A percentile compares a stretch with the other conserved stretches of the same genome.
Conservation (phyloP, 2,797 vertebrate genomes). For the Neosilurus mollespiculum region DNA sequence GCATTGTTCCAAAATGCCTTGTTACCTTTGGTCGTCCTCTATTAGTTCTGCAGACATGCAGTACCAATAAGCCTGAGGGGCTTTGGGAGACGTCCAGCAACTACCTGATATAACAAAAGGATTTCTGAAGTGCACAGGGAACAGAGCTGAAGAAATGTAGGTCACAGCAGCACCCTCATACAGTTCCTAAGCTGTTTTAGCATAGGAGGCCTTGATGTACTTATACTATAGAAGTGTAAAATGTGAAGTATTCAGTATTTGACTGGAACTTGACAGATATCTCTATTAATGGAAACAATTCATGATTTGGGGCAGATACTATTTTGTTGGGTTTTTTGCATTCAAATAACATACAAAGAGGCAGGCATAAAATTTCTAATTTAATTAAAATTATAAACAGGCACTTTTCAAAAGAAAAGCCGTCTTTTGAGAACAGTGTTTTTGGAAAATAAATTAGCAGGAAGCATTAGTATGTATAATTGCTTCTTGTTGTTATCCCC, state of each 20-base stretch:
- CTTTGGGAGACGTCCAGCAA: slow-evolving; percentile 72
- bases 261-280: background rate
- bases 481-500: slow-evolving; percentile 73
- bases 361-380: background rate
- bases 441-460: slow-evolving; percentile 63
- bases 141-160: slow-evolving; percentile 57
- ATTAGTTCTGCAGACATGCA: slow-evolving; percentile 64
- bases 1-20: slow-evolving; percentile 66
- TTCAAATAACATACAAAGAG: background rate
- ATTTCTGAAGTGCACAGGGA: slow-evolving; percentile 70
- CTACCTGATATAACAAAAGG: slow-evolving; percentile 72
- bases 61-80: slow-evolving; percentile 70
- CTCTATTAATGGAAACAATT: background rate
- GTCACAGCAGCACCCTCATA: slow-evolving; percentile 46
- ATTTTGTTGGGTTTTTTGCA: background rate
- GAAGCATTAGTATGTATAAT: slow-evolving; percentile 72
- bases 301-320: background rate
- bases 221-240: background rate
- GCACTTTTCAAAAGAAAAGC: slow-evolving; percentile 10
- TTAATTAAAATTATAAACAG: slow-evolving; percentile 65
- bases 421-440: slow-evolving; percentile 59
- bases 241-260: background rate
- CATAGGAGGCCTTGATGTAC: slow-evolving; percentile 6
- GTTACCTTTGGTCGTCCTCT: slow-evolving; percentile 73
- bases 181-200: slow-evolving; percentile 23